phyloP scores from a whole-genome alignment of 2,888 invertebrate species.

The Perdita meconis region DNA sequence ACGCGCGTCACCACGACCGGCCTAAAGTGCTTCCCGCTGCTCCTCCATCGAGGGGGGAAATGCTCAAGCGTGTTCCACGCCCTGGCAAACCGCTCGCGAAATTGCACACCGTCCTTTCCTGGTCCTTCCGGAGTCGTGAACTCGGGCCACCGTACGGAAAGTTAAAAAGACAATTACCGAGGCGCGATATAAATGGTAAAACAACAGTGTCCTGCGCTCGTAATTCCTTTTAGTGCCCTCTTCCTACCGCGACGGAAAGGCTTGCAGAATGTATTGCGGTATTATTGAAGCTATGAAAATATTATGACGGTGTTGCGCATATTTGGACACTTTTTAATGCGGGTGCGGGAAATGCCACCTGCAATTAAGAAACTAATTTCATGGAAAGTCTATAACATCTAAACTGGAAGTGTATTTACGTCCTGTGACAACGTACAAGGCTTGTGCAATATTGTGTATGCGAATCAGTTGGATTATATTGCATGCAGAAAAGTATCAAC shows the following conservation, averaged over 20 bases:
- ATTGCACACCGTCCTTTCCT: slow-evolving; percentile 15
- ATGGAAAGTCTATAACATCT: no score
- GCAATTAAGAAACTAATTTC: background rate
- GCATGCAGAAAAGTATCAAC: no score
- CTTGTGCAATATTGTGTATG: no score
- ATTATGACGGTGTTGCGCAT: background rate
- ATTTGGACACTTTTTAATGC: background rate
- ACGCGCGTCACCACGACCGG: slow-evolving; percentile 24
- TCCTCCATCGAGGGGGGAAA: slow-evolving; percentile 10
- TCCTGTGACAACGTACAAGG: no score
- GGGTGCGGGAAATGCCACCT: background rate
- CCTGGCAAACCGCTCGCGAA: slow-evolving; percentile 23
- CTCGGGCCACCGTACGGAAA: slow-evolving; percentile 24
- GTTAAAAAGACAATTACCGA: slow-evolving; percentile 47
- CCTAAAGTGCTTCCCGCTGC: slow-evolving; percentile 26
- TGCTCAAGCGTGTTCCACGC: slow-evolving; percentile 29
- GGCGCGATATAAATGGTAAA: slow-evolving; percentile 37
- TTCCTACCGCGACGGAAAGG: slow-evolving; percentile 12
- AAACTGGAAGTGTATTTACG: no score
- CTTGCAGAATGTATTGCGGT: slow-evolving; percentile 18
- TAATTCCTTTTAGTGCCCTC: slow-evolving; percentile 28
- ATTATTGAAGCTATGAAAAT: slow-evolving; percentile 27
- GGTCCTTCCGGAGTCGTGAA: slow-evolving; percentile 5
- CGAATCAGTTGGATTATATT: no score
- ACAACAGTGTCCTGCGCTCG: slow-evolving; percentile 22